Base-by-base conservation (phyloP, 2,888 invertebrate genomes). In the Diloba caeruleocephala region DNA sequence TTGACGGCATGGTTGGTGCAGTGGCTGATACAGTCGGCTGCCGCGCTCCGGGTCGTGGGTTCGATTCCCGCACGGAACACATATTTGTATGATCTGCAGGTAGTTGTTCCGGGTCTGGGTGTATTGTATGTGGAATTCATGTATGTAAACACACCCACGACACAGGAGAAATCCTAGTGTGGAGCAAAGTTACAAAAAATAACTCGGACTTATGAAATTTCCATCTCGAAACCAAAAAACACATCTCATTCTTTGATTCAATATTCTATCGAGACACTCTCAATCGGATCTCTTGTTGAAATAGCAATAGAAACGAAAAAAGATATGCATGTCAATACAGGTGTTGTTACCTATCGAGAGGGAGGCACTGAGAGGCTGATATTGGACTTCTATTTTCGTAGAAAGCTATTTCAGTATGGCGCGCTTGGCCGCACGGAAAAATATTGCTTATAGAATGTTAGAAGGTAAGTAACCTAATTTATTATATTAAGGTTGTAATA, bases 341-440 rank as follows among this genome's bases (percentile, higher is more conserved):
- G 19, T 31, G 53, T n/a, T n/a, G n/a, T 62, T 48, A 55, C 50
- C 54, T 54, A 55, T 55, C 50, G 54, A 59, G 57, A 68, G 57
- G 45, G 57, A 68, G 57, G 45, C 70, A 53, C 65, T 46, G 48
- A 45, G 12, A 32, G 42, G 7, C 50, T 36, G 36, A 57, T 79
- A 75, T 79, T 78, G 72, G 67, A 76, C 61, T 71, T 80, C 78
- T 80, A 81, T 81, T 80, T 78, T 57, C 65, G 74, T 52, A 56
- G 13, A 46, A 39, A 21, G 52, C 43, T 78, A 78, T 81, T 76
- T 78, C 57, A 53, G 69, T 62, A 56, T 42, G 50, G 57, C 45
- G 45, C 49, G 74, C 72, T 76, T 48, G 45, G 43, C 59, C 14
- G 62, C 49, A 61, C 55, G 70, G 75, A 80, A 78, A 76, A 73